Evolutionary conservation across 2,113 vertebrate species (phyloP).

Genomic region (Cardinalis cardinalis): DNA sequence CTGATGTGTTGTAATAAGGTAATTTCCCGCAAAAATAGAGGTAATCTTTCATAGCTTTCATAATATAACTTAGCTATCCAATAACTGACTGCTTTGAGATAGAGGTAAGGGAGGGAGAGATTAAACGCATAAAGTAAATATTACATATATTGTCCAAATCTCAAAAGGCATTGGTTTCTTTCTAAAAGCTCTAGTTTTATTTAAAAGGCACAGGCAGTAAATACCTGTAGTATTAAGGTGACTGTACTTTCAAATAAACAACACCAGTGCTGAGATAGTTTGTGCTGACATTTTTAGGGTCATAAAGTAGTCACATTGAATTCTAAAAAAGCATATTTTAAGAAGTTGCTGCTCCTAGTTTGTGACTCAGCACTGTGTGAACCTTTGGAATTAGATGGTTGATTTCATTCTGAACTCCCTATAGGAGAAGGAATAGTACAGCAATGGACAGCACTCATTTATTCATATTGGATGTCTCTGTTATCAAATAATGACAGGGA

Average conservation of each 20-base stretch:
- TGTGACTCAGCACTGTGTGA: neutral
- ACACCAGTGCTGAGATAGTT: neutral
- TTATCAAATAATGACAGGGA: neutral
- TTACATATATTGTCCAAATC: neutral
- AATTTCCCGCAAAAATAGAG: slow-evolving; percentile 13
- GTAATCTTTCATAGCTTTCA: neutral
- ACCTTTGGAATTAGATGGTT: neutral
- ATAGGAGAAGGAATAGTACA: neutral
- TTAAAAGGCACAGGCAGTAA: neutral
- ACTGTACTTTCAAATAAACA: neutral
- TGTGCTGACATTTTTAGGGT: neutral
- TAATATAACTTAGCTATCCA: neutral
- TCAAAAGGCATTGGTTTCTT: neutral
- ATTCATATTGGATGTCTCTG: neutral
- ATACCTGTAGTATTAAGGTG: neutral
- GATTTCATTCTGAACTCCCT: neutral
- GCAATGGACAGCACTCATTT: neutral
- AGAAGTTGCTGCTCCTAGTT: neutral
- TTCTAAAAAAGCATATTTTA: neutral
- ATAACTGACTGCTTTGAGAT: neutral
- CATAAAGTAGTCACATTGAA: neutral
- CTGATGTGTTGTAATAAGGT: neutral
- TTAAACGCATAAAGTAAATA: neutral
- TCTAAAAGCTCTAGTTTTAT: neutral
- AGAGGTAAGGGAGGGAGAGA: neutral